Conservation (phyloP, 2,797 vertebrate genomes). For the Platyrinchus mystaceus region DNA sequence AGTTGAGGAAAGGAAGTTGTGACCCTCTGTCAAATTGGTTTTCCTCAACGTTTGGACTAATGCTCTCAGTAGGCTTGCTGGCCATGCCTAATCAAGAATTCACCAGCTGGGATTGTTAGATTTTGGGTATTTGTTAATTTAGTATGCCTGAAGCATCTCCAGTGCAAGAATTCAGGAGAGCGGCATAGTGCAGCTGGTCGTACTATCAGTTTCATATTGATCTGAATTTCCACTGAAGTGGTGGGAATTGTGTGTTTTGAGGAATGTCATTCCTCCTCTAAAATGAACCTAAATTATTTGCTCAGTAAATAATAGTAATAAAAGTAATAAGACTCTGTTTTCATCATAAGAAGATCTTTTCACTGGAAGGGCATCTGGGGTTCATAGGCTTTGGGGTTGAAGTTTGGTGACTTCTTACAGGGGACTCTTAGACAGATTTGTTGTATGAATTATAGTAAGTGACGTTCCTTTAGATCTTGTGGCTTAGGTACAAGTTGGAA, state of each 20-base stretch:
- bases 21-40: not conserved
- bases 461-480: not conserved
- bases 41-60: not conserved
- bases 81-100: not conserved
- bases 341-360: not conserved
- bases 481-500: not conserved
- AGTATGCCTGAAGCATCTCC: not conserved
- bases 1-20: not conserved
- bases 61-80: not conserved
- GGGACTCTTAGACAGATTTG: not conserved
- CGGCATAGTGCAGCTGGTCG: not conserved
- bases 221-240: not conserved
- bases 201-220: not conserved
- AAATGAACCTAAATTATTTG: not conserved
- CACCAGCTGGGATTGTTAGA: not conserved
- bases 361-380: not conserved
- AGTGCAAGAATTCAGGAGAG: not conserved
- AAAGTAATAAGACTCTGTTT: not conserved
- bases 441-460: not conserved
- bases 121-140: not conserved
- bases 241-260: not conserved
- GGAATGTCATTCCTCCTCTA: not conserved
- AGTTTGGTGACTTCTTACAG: not conserved
- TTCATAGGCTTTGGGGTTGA: not conserved
- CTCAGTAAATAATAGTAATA: not conserved